Conservation (phyloP, 2,888 invertebrate species). For the Hedya salicella region DNA sequence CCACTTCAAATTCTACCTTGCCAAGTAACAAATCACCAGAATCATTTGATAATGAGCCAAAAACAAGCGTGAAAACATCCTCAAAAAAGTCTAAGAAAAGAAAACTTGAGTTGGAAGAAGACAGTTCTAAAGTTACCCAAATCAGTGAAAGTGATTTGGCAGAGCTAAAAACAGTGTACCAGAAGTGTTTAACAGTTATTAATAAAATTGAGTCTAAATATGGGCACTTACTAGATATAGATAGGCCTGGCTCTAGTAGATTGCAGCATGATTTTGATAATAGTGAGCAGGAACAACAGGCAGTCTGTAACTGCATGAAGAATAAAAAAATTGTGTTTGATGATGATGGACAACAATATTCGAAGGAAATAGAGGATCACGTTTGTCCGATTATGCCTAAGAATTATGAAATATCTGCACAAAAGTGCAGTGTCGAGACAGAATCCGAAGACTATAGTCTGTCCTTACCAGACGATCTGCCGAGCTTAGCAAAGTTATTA, state of each 20-base stretch:
- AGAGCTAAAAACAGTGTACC: conserved; percentile 67
- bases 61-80: not conserved
- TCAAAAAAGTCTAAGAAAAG: conserved; percentile 37
- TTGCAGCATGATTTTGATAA: conserved; percentile 36
- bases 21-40: conserved; percentile 41
- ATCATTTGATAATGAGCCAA: conserved; percentile 11
- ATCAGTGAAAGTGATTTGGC: conserved; percentile 64
- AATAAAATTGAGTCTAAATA: conserved; percentile 72
- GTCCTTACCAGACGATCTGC: conserved; percentile 62
- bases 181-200: conserved; percentile 68
- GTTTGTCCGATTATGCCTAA: conserved; percentile 58
- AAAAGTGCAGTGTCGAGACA: conserved; percentile 54
- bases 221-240: conserved; percentile 68
- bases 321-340: conserved; percentile 74
- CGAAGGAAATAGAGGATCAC: conserved; percentile 58
- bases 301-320: conserved; percentile 61
- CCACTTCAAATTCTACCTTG: conserved; percentile 34
- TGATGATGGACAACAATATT: conserved; percentile 67
- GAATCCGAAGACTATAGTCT: conserved; percentile 58
- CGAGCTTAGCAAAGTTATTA: conserved; percentile 59
- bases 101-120: conserved; percentile 19
- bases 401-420: conserved; percentile 47
- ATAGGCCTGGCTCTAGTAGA: conserved; percentile 44
- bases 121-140: conserved; percentile 39
- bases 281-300: conserved; percentile 38